Conservation (phyloP, 2,888 invertebrate species). For the Vandiemenella viatica region DNA sequence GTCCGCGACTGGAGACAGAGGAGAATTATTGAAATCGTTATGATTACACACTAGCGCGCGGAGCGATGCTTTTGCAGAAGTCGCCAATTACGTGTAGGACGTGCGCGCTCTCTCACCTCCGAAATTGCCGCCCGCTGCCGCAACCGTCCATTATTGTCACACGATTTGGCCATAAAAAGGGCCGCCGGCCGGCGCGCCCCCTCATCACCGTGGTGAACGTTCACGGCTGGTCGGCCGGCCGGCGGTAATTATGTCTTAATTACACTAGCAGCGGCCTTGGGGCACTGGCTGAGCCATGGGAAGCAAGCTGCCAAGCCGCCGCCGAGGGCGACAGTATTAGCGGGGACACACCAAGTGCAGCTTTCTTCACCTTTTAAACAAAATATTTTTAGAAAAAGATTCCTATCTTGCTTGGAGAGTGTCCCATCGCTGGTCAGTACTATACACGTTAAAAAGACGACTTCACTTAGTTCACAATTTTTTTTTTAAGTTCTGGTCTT, state of each 20-base stretch:
- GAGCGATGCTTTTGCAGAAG: not conserved
- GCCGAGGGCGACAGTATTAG: not conserved
- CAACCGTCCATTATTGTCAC: not conserved
- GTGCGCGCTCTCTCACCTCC: not conserved
- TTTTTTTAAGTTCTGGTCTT: no score
- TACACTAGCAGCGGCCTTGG: not conserved
- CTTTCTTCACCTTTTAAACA: no score
- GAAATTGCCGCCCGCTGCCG: not conserved
- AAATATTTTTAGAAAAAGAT: no score
- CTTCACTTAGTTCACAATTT: no score
- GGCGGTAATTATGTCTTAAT: not conserved
- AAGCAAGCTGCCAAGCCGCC: not conserved
- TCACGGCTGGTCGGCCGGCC: not conserved
- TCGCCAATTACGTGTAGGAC: not conserved
- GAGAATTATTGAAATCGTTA: slow-evolving; percentile 7
- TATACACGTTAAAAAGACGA: no score
- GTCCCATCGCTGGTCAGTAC: no score
- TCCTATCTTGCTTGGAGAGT: no score
- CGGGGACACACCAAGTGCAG: not conserved
- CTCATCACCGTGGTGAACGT: not conserved
- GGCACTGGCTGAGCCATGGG: not conserved
- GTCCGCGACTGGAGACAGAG: no score
- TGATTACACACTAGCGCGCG: slow-evolving; percentile 5
- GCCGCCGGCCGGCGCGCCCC: no score
- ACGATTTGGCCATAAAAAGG: not conserved